Evolutionary conservation across 2,797 vertebrate genomes (phyloP), one percentile per base, ranked within the genome.

Genomic region (Coregonus ussuriensis): DNA sequence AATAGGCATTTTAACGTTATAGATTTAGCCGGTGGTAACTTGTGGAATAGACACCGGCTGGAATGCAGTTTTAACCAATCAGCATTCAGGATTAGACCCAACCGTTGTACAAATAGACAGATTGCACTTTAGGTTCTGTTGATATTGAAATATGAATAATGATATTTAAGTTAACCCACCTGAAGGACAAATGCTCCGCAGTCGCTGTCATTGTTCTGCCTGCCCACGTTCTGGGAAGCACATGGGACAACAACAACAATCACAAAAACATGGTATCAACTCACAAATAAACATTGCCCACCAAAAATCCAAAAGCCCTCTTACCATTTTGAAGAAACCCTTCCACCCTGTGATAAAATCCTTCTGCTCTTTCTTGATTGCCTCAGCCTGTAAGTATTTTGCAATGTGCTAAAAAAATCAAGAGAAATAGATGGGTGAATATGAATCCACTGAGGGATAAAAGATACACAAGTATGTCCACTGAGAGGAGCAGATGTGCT

Each of bases 121-220:
- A 13, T 47, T 47, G 41, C 41, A 13, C 41, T 47, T 47, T 47
- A 47, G 41, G 41, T 47, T 47, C 41, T 47, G 41, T 47, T 47
- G 31, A 33, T 33, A 47, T 47, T 47, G 41, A 47, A 67, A 35
- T 67, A 33, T 31, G 11, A 21, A 62, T 66, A 9, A 15, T 70
- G 13, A 31, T n/a, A 21, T 29, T 35, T 6, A 51, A 70, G 69
- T 35, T 47, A 31, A 89, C 93, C 93, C 81, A 98, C 97, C 96
- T 98, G 97, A 65, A 98, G 92, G 80, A 98, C 97, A 79, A 98
- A 98, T 13, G 97, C 97, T 1, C 97, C 97, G 56, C 97, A 97
- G 90, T 98, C 97, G 31, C 97, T 98, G 95, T 97, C 97, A 51
- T 97, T 98, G 91, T 97, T 98, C 90, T 98, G 97, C 78, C 97